Conservation (phyloP, 2,797 vertebrate genomes). For the Melanogrammus aeglefinus region DNA sequence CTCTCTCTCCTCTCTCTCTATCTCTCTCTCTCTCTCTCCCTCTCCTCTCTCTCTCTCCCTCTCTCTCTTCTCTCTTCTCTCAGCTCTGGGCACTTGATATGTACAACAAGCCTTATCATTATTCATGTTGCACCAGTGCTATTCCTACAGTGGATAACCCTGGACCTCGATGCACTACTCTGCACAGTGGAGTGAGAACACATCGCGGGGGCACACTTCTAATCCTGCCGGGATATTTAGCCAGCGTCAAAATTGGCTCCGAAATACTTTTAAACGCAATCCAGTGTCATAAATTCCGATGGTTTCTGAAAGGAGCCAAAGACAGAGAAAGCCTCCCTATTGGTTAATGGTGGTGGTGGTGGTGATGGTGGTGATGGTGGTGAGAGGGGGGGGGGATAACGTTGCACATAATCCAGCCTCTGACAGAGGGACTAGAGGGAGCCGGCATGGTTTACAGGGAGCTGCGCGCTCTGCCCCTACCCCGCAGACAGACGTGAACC, state of each 20-base stretch:
- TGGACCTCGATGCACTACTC: slow-evolving; percentile 58
- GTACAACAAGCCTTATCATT: slow-evolving; percentile 58
- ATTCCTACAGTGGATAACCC: slow-evolving; percentile 53
- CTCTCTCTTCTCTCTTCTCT: slow-evolving; percentile 21
- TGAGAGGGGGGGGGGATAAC: slow-evolving; percentile 50
- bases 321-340: slow-evolving; percentile 70
- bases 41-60: slow-evolving; percentile 9
- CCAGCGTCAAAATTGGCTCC: slow-evolving; percentile 66
- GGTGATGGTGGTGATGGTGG: not conserved
- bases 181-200: slow-evolving; percentile 47
- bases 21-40: slow-evolving; percentile 28
- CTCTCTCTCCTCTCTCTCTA: not conserved
- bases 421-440: slow-evolving; percentile 70
- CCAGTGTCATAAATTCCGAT: slow-evolving; percentile 72
- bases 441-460: slow-evolving; percentile 63
- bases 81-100: slow-evolving; percentile 42
- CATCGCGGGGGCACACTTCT: slow-evolving; percentile 62
- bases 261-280: slow-evolving; percentile 63
- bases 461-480: slow-evolving; percentile 61
- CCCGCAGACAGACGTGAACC: slow-evolving; percentile 60
- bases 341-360: slow-evolving; percentile 48
- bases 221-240: slow-evolving; percentile 67
- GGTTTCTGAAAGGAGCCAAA: slow-evolving; percentile 65
- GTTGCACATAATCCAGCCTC: slow-evolving; percentile 72
- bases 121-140: slow-evolving; percentile 44